Base-by-base conservation (phyloP, 2,113 vertebrate genomes). In the Carassius carassius region DNA sequence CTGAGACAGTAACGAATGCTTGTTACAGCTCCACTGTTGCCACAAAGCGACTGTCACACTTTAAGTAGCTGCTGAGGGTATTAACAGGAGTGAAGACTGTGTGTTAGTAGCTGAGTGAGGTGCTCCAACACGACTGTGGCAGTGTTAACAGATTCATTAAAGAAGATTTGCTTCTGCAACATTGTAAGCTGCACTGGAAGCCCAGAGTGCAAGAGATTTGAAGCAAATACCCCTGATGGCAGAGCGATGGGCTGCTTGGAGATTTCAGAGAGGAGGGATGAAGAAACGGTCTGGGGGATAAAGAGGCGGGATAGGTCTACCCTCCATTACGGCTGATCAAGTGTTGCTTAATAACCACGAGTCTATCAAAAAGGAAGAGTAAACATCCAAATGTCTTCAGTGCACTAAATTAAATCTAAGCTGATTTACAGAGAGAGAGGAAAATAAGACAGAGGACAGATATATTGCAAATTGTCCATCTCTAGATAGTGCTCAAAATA, bases 181-280 rank as follows among this genome's bases (percentile, higher is more conserved):
- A 47, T 70, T 65, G 32, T 44, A 72, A 82, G 63, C 49, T 78
- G 9, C 25, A 29, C 29, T 83, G 21, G 49, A 25, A 81, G 72
- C 84, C 83, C 70, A 73, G 84, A 70, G 69, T 63, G 47, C 17
- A 29, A 44, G 32, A 49, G 35, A 83, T 80, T 84, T 72, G 32
- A 81, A 73, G 82, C 62, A 81, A 86, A 86, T 88, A 56, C 77
- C 80, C 65, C 12, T 21, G 49, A 74, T 56, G 58, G 51, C 37
- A 51, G 49, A 80, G 72, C 37, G 37, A 56, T 73, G 44, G 21
- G 35, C 9, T 47, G 76, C 63, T 82, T 74, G 82, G 56, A 78
- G 44, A 58, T 69, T 69, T 51, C 63, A 70, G 79, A 69, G 16
- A 62, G 51, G 49, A 72, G 81, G 47, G 32, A 35, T 51, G 65